Base-by-base conservation (phyloP, 2,113 vertebrate species). In the Numida meleagris region DNA sequence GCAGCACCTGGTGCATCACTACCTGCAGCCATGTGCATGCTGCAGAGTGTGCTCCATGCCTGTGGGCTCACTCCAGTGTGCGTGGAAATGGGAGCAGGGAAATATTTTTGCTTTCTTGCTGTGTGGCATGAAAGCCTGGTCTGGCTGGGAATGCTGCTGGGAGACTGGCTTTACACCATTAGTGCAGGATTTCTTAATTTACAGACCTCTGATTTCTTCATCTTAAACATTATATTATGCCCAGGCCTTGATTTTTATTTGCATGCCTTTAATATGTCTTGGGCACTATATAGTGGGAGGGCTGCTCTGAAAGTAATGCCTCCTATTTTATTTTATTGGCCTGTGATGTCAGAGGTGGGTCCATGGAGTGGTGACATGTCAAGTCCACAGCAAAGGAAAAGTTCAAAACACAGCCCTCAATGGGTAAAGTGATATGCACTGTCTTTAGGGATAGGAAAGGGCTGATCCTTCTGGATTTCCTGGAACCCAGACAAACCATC, bases 101-200 rank as follows among this genome's bases (percentile, higher is more conserved):
- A 89, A 67, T 38, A 66, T 70, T 88, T 94, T 87, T 68, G 38
- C 50, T 55, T 82, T 46, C 84, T 66, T 93, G 72, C 46, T 80
- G 74, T 57, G 33, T 83, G 76, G 16, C 3, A 1, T 67, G 46
- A 16, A 88, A 81, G 74, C 5, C 20, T 31, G 12, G 57, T 10
- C 14, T 16, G 21, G 51, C 24, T 72, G 59, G 65, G 73, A 27
- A 31, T 53, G 15, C 51, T 53, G 51, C 51, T 31, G 31, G 15
- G 51, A 31, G 51, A 59, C 24, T 83, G 72, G 74, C 34, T 88
- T 88, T 70, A 38, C 14, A 48, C 17, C 36, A 13, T 83, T 85
- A 84, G 67, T 77, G 89, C n/a, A 53, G 57, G 43, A 83, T 95
- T 95, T 90, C 43, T 59, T 68, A 72, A 46, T 91, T 88, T 91